Base-by-base conservation (phyloP, 1,140 invertebrate genomes). In the Armadillidium nasatum region DNA sequence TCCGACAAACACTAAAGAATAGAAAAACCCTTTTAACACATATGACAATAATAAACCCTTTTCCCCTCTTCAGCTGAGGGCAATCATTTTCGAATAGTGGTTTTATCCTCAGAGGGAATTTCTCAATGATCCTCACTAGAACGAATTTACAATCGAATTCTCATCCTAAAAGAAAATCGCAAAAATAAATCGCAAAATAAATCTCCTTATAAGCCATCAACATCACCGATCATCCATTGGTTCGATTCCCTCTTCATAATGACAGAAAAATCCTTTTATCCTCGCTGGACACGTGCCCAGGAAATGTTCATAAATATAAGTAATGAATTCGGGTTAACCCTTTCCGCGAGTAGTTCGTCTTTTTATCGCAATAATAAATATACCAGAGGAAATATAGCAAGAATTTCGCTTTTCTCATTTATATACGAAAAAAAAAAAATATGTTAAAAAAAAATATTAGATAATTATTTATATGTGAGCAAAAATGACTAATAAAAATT, bases 1-100 rank as follows among this genome's bases (percentile, higher is more conserved):
- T 60, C 33, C 50, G 50, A 60, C 50, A 60, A 60, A 60, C 50
- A 60, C 11, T 19, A 13, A 60, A 60, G 50, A 60, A 60, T 15
- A 19, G 50, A 33, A 33, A 33, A 60, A 60, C 50, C 50, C 50
- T 60, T 60, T 60, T 60, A 60, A 60, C 50, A 60, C 50, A 60
- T 60, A 13, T 60, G 50, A 60, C 50, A 60, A 60, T 60, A 60
- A 60, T 15, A 15, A 15, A 60, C 50, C 19, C 50, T 33, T 33
- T 33, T 60, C 50, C 50, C 50, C 50, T 60, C 7, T 60, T 60
- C 50, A 60, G 50, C 50, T 60, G 50, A 60, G 7, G 50, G 11
- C 50, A 60, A 60, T 60, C 19, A 60, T 60, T 60, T 60, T 19
- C 50, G 11, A 13, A 15, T 19, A 60, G 50, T 19, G 50, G 50